Conservation (phyloP, 2,797 vertebrate species). For the Dicrostonyx torquatus region DNA sequence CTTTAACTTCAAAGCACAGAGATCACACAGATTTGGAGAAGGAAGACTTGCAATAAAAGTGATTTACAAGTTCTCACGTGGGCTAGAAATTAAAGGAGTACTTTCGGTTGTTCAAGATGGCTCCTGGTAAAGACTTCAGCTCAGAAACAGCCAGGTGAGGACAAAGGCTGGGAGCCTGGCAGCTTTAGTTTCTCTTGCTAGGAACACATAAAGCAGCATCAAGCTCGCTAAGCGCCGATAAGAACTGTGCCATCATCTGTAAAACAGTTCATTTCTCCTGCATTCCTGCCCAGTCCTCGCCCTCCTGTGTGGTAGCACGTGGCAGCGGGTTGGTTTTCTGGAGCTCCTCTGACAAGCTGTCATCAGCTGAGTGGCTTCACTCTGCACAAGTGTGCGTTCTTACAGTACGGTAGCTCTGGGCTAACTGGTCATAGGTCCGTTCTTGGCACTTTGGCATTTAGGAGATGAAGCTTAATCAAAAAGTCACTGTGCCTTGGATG, state of each 20-base stretch:
- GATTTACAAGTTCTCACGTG: background rate
- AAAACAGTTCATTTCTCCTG: background rate
- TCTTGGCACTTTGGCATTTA: background rate
- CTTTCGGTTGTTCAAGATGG: background rate
- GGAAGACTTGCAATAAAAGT: conserved; percentile 2
- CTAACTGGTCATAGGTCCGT: no score
- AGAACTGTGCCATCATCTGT: background rate
- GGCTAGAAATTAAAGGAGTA: background rate
- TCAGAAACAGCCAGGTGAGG: background rate
- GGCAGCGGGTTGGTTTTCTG: background rate
- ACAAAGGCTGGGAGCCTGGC: background rate
- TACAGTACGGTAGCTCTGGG: background rate
- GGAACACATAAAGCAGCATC: background rate
- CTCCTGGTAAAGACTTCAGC: background rate
- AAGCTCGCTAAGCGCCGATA: background rate
- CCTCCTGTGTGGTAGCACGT: background rate
- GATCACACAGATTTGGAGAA: background rate
- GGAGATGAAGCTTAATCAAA: background rate
- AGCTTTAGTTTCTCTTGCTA: background rate
- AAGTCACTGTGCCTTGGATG: background rate
- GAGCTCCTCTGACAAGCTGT: background rate
- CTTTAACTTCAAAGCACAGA: background rate
- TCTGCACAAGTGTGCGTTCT: background rate
- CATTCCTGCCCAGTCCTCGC: background rate
- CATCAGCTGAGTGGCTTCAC: background rate